Evolutionary conservation across 2,797 vertebrate species (phyloP), one percentile per base, ranked within the genome.

Genomic region (Onychomys arenicola): DNA sequence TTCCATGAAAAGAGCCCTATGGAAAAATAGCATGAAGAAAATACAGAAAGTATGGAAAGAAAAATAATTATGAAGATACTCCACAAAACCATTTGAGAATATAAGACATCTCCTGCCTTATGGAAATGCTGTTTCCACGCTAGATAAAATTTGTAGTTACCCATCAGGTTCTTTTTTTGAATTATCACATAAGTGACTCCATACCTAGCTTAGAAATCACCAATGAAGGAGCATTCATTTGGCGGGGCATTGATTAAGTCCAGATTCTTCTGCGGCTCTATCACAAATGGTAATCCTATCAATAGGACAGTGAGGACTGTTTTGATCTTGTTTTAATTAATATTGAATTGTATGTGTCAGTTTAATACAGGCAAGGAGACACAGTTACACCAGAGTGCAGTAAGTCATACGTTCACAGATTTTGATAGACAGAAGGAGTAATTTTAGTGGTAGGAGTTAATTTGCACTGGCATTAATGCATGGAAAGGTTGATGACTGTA

Each of bases 401-500:
- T 91, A 97, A 98, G 93, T 97, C 94, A 95, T 52, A 94, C 27
- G 80, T 96, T 93, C 86, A 80, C 69, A 87, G 46, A 85, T 94
- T 97, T 95, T 98, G 97, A 98, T 96, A 98, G 92, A 96, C 82
- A 97, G 80, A 93, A 96, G 69, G 94, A 97, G 91, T 96, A 89
- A 92, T 97, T 97, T 97, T 89, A 96, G 83, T 95, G 82, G 80
- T 97, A 92, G 88, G 76, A 94, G 90, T 97, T 96, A 98, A 98
- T 98, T 94, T 97, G 78, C 59, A n/a, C 71, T 97, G 94, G 52
- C 94, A 90, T 97, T 94, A 98, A 97, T 96, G 78, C 80, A 86
- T 90, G 65, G 80, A 89, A 89, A 97, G 46, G 82, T 90, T 95
- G 89, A 61, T 63, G 95, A 88, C 89, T 76, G 55, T 96, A 34